phyloP scores from a whole-genome alignment of 2,888 invertebrate species.

The Oegoconia quadripuncta region DNA sequence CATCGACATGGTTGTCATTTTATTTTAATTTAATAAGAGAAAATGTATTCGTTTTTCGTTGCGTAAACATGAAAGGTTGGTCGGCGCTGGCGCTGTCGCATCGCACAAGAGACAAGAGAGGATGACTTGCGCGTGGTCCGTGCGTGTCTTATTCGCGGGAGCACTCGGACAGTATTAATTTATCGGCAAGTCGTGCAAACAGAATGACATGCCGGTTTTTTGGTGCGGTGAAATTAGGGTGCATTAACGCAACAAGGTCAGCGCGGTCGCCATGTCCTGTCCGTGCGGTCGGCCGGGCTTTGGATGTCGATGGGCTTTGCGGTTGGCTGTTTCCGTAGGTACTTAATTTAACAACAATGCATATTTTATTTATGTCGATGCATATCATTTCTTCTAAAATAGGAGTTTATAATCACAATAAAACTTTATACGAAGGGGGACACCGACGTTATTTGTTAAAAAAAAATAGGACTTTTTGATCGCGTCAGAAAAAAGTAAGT shows the following conservation, averaged over 20 bases:
- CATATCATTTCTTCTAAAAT: no score
- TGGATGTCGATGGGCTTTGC: constrained; percentile 48
- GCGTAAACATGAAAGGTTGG: constrained; percentile 36
- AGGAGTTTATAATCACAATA: no score
- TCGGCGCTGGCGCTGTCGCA: constrained; percentile 35
- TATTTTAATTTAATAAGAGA: constrained; percentile 46
- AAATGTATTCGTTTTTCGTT: constrained; percentile 39
- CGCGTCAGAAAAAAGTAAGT: no score
- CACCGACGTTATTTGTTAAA: no score
- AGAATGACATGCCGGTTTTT: constrained; percentile 69
- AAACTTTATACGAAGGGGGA: no score
- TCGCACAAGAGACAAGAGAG: constrained; percentile 3
- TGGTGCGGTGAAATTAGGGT: constrained; percentile 72
- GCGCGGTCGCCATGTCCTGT: constrained; percentile 44
- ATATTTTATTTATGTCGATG: not conserved
- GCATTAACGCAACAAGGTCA: constrained; percentile 76
- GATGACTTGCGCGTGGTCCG: constrained; percentile 36
- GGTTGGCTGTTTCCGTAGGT: constrained; percentile 52
- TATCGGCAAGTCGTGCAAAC: constrained; percentile 73
- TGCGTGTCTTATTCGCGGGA: constrained; percentile 51
- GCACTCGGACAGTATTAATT: constrained; percentile 64
- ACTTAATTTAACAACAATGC: constrained; percentile 17
- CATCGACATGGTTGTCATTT: constrained; percentile 33
- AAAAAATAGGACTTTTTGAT: no score
- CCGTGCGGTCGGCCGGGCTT: constrained; percentile 47